These are phyloP conservation scores for Eulacestoma nigropectus DNA, from an alignment of 2,113 vertebrate genomes.

Conservation along the genomic window DNA sequence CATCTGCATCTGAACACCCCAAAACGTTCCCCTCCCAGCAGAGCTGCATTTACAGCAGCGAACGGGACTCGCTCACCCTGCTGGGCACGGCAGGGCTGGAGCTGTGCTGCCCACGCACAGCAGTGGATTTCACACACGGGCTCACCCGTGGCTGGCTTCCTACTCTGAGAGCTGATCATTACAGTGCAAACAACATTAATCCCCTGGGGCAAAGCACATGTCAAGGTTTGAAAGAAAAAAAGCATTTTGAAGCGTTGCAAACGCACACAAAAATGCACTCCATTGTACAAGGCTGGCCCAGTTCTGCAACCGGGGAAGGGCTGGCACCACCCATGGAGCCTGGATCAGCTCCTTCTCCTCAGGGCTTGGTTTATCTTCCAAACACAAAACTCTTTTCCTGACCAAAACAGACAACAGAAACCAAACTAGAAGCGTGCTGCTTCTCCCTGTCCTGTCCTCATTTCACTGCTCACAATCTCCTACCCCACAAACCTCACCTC, in stretches of 20 bases:
- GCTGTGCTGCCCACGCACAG: not conserved
- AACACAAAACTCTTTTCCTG: not conserved
- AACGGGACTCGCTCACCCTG: fast-evolving
- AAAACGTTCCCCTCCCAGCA: not conserved
- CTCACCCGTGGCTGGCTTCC: not conserved
- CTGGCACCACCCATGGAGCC: not conserved
- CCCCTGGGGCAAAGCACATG: not conserved
- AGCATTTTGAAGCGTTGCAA: not conserved
- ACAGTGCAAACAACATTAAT: not conserved
- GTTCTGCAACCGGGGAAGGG: not conserved
- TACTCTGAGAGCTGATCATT: not conserved
- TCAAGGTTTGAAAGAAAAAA: not conserved
- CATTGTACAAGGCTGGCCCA: not conserved
- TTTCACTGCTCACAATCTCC: not conserved
- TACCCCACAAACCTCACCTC: not conserved
- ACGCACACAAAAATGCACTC: not conserved
- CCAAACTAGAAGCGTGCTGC: not conserved
- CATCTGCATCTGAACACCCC: too few species aligned
- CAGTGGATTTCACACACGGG: not conserved
- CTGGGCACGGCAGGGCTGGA: not conserved
- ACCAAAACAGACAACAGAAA: not conserved
- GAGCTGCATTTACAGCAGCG: not conserved
- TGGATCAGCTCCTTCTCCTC: slow-evolving; percentile 10
- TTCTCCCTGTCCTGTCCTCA: not conserved
- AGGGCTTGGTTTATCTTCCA: not conserved